Percentiles rank a stretch among this genome's conserved stretches.
phyloP scores from a whole-genome alignment of 2,888 invertebrate genomes.

The Limnephilus rhombicus region DNA sequence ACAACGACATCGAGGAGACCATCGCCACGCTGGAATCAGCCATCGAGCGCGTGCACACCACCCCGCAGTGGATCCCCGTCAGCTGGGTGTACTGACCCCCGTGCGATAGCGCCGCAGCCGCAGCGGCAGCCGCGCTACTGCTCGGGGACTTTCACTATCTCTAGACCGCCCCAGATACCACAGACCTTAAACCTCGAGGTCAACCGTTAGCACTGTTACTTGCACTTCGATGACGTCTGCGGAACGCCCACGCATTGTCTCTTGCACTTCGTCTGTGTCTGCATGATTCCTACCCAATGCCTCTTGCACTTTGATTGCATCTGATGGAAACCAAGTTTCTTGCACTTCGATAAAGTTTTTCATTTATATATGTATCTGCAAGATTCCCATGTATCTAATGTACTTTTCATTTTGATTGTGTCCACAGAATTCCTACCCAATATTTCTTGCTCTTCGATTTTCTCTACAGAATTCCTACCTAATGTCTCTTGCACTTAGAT shows the following conservation, averaged over 20 bases:
- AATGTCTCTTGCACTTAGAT: too few species aligned
- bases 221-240: neutral
- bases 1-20: slow-evolving; percentile 97
- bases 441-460: neutral
- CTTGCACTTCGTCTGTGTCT: neutral
- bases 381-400: neutral
- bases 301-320: neutral
- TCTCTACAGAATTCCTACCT: too few species aligned
- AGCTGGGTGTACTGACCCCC: slow-evolving; percentile 96
- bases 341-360: neutral
- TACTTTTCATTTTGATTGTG: neutral
- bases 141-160: slow-evolving; percentile 66
- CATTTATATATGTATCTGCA: neutral
- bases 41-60: slow-evolving; percentile 92
- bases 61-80: slow-evolving; percentile 98
- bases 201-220: neutral
- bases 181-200: neutral
- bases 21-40: slow-evolving; percentile 94
- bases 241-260: neutral
- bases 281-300: neutral
- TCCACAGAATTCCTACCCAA: neutral
- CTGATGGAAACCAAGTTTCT: neutral
- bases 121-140: slow-evolving; percentile 64
- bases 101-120: slow-evolving; percentile 68
- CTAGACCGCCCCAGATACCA: slow-evolving; percentile 44